A percentile compares a stretch with the other conserved stretches of the same genome.
These are phyloP conservation scores for Ceryle rudis DNA, from an alignment of 2,797 vertebrate species.

Conservation along the genomic window DNA sequence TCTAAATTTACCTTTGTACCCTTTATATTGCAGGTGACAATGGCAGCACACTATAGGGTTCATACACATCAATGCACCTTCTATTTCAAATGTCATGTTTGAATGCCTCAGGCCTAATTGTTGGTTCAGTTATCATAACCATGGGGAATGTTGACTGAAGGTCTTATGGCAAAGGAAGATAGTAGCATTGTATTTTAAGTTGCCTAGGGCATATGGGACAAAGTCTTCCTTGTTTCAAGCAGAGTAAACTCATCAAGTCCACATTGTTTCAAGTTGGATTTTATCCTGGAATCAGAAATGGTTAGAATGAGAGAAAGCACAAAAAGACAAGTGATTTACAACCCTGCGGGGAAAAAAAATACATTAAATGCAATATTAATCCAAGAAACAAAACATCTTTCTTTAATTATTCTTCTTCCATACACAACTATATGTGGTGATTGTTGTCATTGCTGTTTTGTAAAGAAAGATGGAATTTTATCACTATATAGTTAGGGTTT, in stretches of 20 bases:
- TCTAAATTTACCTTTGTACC: slow-evolving; percentile 25
- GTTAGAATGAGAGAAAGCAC: slow-evolving; percentile 8
- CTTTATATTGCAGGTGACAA: neutral
- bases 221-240: slow-evolving; percentile 49
- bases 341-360: neutral
- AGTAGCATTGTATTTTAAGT: slow-evolving; percentile 15
- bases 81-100: slow-evolving; percentile 57
- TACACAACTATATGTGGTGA: neutral
- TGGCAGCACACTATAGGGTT: neutral
- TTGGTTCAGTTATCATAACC: slow-evolving; percentile 50
- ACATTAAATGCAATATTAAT: slow-evolving; percentile 16
- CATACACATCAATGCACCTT: neutral
- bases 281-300: neutral
- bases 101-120: slow-evolving; percentile 44
- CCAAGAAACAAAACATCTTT: slow-evolving; percentile 6
- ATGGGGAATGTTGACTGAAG: slow-evolving; percentile 41
- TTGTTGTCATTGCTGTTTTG: neutral
- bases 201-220: neutral
- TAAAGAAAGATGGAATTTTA: slow-evolving; percentile 22
- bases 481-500: neutral
- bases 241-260: slow-evolving; percentile 36
- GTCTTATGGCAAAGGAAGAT: slow-evolving; percentile 31
- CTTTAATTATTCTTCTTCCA: slow-evolving; percentile 1
- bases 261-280: slow-evolving; percentile 34
- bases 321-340: slow-evolving; percentile 14